Evolutionary conservation across 2,113 vertebrate species (phyloP), one percentile per base, ranked within the genome.

Genomic region (Lates calcarifer): DNA sequence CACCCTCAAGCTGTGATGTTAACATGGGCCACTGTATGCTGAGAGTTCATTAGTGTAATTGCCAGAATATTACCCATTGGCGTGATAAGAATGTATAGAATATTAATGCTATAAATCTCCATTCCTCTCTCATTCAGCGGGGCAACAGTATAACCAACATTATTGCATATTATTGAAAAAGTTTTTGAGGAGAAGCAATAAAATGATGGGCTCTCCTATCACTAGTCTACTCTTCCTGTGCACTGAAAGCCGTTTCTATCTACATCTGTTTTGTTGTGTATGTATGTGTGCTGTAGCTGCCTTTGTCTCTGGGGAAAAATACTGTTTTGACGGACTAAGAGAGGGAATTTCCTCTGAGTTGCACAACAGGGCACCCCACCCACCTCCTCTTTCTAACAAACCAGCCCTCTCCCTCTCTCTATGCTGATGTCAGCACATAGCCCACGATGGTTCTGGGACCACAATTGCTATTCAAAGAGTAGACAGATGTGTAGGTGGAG

Each of bases 1-100:
- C 83, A 70, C 85, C 89, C 91, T 88, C 73, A 65, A 93, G 89
- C 88, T 82, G 84, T 82, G 79, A 89, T 91, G 90, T 91, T 92
- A 93, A 92, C 90, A 89, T 33, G 83, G 76, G 80, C 79, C 91
- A 88, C 65, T 55, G 86, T 89, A 45, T 82, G 87, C 86, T 57
- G 84, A 88, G 90, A 91, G 81, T 91, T 92, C 92, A 93, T 91
- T 91, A 91, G 90, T 89, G 84, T 93, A 90, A 93, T 92, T 92
- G 89, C 79, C 78, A 87, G 78, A 90, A 89, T 92, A 91, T 92
- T 84, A 88, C 87, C 91, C 91, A 89, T 68, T 92, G 90, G 92
- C 89, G 79, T 79, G 87, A 87, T 87, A 91, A 84, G 90, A 90
- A 91, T 89, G 84, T 91, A 89, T 89, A 69, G 82, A 91, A 91